Evolutionary conservation across 1,140 invertebrate genomes (phyloP), one percentile per base, ranked within the genome.

Genomic region (Proctacanthus coquilletti): DNA sequence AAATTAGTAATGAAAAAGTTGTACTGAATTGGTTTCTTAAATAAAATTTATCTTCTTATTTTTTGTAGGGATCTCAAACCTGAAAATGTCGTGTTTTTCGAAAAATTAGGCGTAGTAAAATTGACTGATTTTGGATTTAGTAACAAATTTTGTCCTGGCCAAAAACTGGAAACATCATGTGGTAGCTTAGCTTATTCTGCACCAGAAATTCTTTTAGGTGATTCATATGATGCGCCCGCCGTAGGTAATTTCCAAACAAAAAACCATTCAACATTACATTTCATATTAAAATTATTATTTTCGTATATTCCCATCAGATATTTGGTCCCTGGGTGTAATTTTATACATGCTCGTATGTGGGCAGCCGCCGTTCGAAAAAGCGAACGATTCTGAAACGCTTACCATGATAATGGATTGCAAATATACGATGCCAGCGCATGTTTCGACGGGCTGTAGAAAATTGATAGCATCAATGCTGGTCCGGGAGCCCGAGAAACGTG

Each of bases 341-440:
- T 68, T 98, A 18, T 98, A 91, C 62, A 98, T 98, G 94, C 66
- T 98, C 48, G 94, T 98, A 2, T 93, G 86, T 66, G 95, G 95
- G 11, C 78, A 86, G 53, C 81, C 93, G 11, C 95, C 95, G 11
- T 98, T 98, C 62, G 92, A 98, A 66, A 94, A 98, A 68, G 91
- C 92, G 17, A 98, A 97, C 64, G 95, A 98, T 60, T 96, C 89
- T 53, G 95, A 98, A 71, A 98, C 95, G 1, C 64, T 98, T 11
- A 98, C 92, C 2, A 97, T 95, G 88, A 98, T 98, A 43, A 94
- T 98, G 85, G 95, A 98, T 60, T 97, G 93, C 68, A 96, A 95
- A 72, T 98, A 97, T 59, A 80, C 80, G 34, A 80, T 97, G 49
- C 92, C 94, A 38, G 56, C 71, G 18, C 80, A 93, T 61, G 77